A percentile compares a stretch with the other conserved stretches of the same genome.
Evolutionary conservation across 2,113 vertebrate genomes (phyloP).

Genomic region (Ceyx margarethae): DNA sequence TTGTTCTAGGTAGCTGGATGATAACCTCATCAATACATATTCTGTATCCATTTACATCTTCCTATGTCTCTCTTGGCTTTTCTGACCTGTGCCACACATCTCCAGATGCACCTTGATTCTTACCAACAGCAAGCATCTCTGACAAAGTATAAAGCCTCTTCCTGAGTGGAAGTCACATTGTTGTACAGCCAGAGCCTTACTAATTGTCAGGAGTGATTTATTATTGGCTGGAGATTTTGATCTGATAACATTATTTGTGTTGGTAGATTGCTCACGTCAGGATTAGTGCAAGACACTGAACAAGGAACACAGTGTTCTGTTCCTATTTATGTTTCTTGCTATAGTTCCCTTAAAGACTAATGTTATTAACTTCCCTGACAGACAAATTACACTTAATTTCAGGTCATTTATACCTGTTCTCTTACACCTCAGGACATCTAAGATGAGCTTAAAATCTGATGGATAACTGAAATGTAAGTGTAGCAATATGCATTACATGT

Average conservation of each 20-base stretch:
- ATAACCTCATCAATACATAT: not conserved
- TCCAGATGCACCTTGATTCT: not conserved
- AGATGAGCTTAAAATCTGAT: not conserved
- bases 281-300: not conserved
- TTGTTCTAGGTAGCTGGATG: not conserved
- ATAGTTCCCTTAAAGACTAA: constrained; percentile 34
- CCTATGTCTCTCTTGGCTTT: not conserved
- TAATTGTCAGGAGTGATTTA: not conserved
- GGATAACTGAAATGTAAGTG: not conserved
- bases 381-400: not conserved
- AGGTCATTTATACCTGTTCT: not conserved
- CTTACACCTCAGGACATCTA: not conserved
- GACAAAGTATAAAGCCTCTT: not conserved
- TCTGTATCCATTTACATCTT: not conserved
- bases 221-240: constrained; percentile 23
- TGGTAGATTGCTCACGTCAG: constrained; percentile 24
- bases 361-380: constrained; percentile 39
- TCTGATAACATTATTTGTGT: constrained; percentile 51
- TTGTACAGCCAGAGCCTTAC: not conserved
- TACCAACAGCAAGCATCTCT: not conserved
- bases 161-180: not conserved
- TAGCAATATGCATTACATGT: not conserved
- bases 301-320: constrained; percentile 65
- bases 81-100: accelerated
- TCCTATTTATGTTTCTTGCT: constrained; percentile 64